Conservation (phyloP, 2,888 invertebrate species). For the Chymomyza caudatula region DNA sequence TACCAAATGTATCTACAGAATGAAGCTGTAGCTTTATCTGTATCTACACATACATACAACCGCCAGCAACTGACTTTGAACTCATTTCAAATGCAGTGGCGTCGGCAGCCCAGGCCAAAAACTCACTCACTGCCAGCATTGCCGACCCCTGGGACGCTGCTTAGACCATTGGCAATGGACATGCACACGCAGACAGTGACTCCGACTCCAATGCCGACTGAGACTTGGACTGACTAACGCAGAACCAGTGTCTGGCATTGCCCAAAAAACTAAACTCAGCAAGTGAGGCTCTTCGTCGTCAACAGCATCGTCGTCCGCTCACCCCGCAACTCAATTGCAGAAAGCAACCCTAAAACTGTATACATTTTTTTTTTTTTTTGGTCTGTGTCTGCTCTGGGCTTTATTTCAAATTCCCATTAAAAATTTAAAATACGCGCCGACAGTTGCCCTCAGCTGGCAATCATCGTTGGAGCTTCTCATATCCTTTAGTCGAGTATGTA, state of each 20-base stretch:
- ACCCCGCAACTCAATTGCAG: not conserved
- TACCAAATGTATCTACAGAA: not conserved
- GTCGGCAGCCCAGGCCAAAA: not conserved
- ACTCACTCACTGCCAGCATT: not conserved
- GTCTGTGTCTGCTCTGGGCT: constrained; percentile 26
- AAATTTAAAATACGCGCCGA: constrained; percentile 63
- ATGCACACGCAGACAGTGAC: not conserved
- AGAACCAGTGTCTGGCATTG: not conserved
- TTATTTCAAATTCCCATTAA: constrained; percentile 72
- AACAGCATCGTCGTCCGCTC: not conserved
- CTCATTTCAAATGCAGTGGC: not conserved
- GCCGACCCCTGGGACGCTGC: not conserved
- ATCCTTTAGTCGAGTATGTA: not conserved
- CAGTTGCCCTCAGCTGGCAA: constrained; percentile 15
- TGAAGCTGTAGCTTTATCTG: not conserved
- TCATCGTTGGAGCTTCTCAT: not conserved
- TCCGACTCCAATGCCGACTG: not conserved
- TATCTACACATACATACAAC: not conserved
- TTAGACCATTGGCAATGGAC: not conserved
- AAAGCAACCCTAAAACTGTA: not conserved
- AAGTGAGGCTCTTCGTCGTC: not conserved
- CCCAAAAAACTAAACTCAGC: not conserved
- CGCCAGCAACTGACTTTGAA: not conserved
- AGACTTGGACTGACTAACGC: not conserved
- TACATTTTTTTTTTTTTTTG: not conserved